phyloP scores from a whole-genome alignment of 2,888 invertebrate genomes.

The Pecten maximus region DNA sequence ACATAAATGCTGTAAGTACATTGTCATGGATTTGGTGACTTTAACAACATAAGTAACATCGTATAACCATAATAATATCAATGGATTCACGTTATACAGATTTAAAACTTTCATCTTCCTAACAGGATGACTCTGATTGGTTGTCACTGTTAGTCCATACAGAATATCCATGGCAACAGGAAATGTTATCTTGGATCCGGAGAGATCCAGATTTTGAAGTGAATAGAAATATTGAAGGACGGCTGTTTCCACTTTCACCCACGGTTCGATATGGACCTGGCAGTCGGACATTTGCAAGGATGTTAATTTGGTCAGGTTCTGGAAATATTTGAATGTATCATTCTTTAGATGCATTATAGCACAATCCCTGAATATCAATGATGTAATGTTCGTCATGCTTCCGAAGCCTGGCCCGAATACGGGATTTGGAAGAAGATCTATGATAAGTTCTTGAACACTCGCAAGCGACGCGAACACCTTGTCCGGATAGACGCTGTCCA shows the following conservation, averaged over 20 bases:
- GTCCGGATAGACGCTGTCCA: neutral
- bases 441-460: neutral
- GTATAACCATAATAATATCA: neutral
- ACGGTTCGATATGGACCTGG: neutral
- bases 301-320: neutral
- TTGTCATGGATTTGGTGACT: neutral
- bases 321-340: neutral
- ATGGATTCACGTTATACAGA: neutral
- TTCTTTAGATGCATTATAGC: neutral
- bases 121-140: neutral
- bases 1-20: neutral
- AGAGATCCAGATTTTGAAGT: neutral
- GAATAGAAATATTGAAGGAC: neutral
- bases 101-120: neutral
- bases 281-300: neutral
- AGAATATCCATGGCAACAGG: conserved; percentile 19
- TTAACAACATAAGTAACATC: neutral
- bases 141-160: neutral
- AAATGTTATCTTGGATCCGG: neutral
- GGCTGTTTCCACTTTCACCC: neutral
- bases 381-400: neutral
- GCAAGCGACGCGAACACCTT: neutral
- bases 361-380: neutral
- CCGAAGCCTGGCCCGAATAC: neutral
- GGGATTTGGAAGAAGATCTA: neutral